Evolutionary conservation across 92 coral and sea anemone genomes (phyloP).

Genomic region (Zoanthus sansibaricus): DNA sequence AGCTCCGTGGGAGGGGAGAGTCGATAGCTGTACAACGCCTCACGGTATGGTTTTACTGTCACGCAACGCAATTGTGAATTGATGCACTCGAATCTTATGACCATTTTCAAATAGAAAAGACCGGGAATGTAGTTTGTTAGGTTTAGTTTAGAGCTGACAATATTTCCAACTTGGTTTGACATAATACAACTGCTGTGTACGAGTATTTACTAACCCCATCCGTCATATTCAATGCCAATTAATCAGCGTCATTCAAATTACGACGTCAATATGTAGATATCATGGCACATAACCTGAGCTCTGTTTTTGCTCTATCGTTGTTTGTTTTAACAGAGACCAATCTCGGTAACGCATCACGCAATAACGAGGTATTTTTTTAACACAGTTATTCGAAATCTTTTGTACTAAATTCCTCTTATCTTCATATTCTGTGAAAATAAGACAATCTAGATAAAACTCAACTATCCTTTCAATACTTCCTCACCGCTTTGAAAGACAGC

Average conservation of each 20-base stretch:
- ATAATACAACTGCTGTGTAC: too few species aligned
- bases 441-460: not conserved
- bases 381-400: not conserved
- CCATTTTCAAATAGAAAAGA: too few species aligned
- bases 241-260: too few species aligned
- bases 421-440: not conserved
- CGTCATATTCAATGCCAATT: too few species aligned
- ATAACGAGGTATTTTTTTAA: not conserved
- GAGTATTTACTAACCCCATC: too few species aligned
- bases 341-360: not conserved
- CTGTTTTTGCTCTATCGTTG: not conserved
- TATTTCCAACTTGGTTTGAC: too few species aligned
- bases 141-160: too few species aligned
- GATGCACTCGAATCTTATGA: too few species aligned
- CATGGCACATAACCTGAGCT: too few species aligned
- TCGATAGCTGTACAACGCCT: not conserved
- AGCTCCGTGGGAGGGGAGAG: not conserved
- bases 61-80: too few species aligned
- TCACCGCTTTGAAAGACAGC: not conserved
- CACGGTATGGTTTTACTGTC: not conserved
- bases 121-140: too few species aligned
- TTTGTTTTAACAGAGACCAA: not conserved
- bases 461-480: not conserved
- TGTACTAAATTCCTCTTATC: not conserved
- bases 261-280: not conserved